A percentile compares a stretch with the other conserved stretches of the same genome.
These are phyloP conservation scores for Pterobdella sp. DNA, from an alignment of 2,888 invertebrate species.

Conservation along the genomic window DNA sequence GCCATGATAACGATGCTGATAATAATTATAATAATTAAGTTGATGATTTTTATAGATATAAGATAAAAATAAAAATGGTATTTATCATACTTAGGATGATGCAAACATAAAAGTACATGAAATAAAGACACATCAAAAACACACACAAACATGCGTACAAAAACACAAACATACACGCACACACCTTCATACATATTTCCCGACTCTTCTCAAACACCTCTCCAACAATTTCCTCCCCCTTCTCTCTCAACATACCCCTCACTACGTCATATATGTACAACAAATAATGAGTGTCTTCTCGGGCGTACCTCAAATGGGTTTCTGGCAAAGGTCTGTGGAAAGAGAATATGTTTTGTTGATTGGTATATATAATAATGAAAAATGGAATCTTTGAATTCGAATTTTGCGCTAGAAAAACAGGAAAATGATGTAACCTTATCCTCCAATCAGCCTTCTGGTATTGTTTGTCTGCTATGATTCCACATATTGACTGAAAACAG, in stretches of 20 bases:
- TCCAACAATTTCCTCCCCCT: constrained; percentile 55
- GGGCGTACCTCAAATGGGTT: constrained; percentile 73
- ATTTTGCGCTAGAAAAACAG: background rate
- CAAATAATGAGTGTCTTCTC: constrained; percentile 88
- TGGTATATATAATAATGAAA: background rate
- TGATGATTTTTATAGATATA: too few species aligned
- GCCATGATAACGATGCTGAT: too few species aligned
- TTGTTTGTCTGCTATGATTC: constrained; percentile 73
- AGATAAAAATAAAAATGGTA: background rate
- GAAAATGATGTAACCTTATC: constrained; percentile 58
- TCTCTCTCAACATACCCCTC: constrained; percentile 62
- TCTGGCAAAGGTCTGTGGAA: constrained; percentile 68
- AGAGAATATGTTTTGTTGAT: background rate
- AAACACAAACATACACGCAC: constrained; percentile 52
- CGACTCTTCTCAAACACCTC: background rate
- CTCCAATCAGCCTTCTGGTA: constrained; percentile 93
- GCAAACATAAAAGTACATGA: too few species aligned
- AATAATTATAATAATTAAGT: constrained; percentile 13
- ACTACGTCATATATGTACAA: constrained; percentile 77
- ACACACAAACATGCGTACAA: too few species aligned
- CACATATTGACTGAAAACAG: constrained; percentile 61
- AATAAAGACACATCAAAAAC: too few species aligned
- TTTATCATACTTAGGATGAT: background rate
- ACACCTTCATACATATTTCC: background rate
- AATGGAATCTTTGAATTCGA: background rate